phyloP scores from a whole-genome alignment of 2,888 invertebrate species.

The Graphium colonna region DNA sequence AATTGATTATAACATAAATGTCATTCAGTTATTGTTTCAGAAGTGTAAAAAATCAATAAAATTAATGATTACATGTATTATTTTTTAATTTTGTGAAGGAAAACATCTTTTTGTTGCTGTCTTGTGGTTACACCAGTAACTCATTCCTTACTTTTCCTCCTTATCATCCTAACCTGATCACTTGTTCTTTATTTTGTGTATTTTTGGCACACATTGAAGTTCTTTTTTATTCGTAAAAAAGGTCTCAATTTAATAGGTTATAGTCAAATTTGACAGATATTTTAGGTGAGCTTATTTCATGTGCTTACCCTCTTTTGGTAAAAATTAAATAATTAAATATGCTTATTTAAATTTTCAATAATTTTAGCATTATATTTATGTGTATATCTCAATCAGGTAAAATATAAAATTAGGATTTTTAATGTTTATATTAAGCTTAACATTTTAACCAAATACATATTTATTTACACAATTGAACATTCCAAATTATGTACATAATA shows the following conservation, averaged over 20 bases:
- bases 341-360: too few species aligned
- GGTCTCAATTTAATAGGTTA: too few species aligned
- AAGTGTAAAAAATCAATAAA: slow-evolving; percentile 15
- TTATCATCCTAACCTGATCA: slow-evolving; percentile 12
- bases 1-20: slow-evolving; percentile 38
- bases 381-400: not conserved
- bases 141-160: slow-evolving; percentile 8
- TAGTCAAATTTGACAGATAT: too few species aligned
- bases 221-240: not conserved
- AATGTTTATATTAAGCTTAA: too few species aligned
- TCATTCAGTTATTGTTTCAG: slow-evolving; percentile 15
- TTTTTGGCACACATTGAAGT: not conserved
- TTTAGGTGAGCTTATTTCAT: too few species aligned
- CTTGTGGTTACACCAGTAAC: not conserved
- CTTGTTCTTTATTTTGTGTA: not conserved
- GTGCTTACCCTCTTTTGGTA: not conserved
- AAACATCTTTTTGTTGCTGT: slow-evolving; percentile 3
- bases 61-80: slow-evolving; percentile 6
- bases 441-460: too few species aligned
- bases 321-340: not conserved
- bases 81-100: slow-evolving; percentile 9
- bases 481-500: too few species aligned
- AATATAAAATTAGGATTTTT: too few species aligned
- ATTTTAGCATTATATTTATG: not conserved
- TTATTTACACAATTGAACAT: not conserved